These are phyloP conservation scores for Drosophila nikananu DNA, from an alignment of 1,140 invertebrate genomes.

Conservation along the genomic window DNA sequence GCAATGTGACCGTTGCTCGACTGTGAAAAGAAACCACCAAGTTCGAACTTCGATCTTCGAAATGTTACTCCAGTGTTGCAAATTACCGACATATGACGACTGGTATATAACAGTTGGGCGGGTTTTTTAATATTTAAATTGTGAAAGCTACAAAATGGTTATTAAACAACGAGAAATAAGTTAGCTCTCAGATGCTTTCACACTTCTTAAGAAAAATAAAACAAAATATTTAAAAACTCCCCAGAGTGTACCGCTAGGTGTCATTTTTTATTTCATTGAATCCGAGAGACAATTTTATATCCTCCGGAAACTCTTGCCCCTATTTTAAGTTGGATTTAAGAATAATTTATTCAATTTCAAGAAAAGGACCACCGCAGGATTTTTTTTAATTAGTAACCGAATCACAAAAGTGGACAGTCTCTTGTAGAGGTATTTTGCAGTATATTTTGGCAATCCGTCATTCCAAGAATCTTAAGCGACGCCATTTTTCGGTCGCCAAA, in stretches of 20 bases:
- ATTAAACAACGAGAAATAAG: too few species aligned
- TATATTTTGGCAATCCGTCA: not conserved
- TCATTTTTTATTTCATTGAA: not conserved
- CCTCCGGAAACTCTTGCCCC: too few species aligned
- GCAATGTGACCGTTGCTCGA: not conserved
- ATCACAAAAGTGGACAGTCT: not conserved
- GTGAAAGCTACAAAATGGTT: too few species aligned
- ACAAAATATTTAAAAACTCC: too few species aligned
- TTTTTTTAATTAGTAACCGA: not conserved
- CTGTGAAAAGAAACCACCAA: not conserved
- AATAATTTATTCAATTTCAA: not conserved
- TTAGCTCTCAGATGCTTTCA: too few species aligned
- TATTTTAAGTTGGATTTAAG: not conserved
- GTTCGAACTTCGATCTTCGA: slow-evolving; percentile 12
- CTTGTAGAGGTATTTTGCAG: not conserved
- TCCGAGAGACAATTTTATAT: too few species aligned
- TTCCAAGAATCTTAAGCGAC: not conserved
- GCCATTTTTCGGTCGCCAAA: slow-evolving; percentile 2
- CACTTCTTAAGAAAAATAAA: too few species aligned
- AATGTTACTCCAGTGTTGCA: not conserved
- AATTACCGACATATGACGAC: not conserved
- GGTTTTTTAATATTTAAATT: not conserved
- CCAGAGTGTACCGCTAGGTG: too few species aligned
- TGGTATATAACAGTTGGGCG: not conserved
- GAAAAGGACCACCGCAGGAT: too few species aligned